Percentiles rank a stretch among this genome's conserved stretches.
Evolutionary conservation across 2,113 vertebrate species (phyloP).

Genomic region (Ctenomys sociabilis): DNA sequence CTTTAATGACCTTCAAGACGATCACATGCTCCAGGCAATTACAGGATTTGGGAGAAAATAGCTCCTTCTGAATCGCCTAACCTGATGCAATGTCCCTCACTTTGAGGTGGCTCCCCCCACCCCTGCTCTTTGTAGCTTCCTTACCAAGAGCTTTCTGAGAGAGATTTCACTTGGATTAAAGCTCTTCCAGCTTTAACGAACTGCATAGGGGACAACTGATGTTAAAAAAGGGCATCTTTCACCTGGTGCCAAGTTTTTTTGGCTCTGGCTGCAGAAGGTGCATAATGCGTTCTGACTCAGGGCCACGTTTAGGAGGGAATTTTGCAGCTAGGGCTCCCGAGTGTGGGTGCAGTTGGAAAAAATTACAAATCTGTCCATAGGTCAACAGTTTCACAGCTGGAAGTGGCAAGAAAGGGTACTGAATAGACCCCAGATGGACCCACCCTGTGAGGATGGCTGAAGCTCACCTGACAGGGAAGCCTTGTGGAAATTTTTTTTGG

Average conservation of each 20-base stretch:
- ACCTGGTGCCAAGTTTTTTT: constrained; percentile 19
- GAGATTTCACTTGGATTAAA: constrained; percentile 48
- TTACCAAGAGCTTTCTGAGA: constrained; percentile 18
- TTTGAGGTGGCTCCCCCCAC: neutral
- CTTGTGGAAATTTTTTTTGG: neutral
- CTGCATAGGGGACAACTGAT: neutral
- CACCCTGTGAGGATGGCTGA: neutral
- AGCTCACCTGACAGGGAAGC: neutral
- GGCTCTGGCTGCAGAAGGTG: neutral
- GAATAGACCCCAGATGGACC: neutral
- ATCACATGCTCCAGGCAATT: constrained; percentile 67
- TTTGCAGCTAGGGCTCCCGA: neutral
- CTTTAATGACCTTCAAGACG: constrained; percentile 59
- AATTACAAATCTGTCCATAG: neutral
- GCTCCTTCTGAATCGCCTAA: constrained; percentile 22
- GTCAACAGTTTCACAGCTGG: neutral
- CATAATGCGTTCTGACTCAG: neutral
- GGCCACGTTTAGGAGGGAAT: constrained; percentile 27
- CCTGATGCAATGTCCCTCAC: neutral
- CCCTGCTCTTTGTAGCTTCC: neutral
- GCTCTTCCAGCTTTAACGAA: neutral
- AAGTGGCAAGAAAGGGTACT: neutral
- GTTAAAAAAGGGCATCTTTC: constrained; percentile 37
- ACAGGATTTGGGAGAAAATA: constrained; percentile 65
- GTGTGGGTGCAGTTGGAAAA: constrained; percentile 2